Evolutionary conservation across 1,140 invertebrate genomes (phyloP), one percentile per base, ranked within the genome.

Genomic region (Lycorma delicatula): DNA sequence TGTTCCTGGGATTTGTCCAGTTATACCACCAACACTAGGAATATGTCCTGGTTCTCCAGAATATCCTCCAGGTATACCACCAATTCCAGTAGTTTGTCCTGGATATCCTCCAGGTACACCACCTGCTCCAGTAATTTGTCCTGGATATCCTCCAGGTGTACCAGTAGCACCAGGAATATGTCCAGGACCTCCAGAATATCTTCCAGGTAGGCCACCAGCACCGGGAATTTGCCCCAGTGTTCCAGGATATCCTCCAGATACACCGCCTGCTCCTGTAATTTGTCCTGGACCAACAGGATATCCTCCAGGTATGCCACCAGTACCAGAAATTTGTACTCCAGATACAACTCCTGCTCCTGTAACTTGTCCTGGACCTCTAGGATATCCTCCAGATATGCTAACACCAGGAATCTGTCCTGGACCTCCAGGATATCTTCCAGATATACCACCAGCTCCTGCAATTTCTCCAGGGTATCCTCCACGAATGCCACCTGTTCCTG

Each of bases 91-190:
- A 34, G 18, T 12, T 20, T 49, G 34, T 41, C 59, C 59, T 31
- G 41, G 49, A 3, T 11, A 41, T 54, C 29, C 57, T 11, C 5
- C 58, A n/a, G 20, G 47, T 6, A 7, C 16, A 16, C n/a, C n/a
- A n/a, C n/a, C n/a, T n/a, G n/a, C n/a, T n/a, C n/a, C n/a, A 11
- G 13, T 41, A 16, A 20, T 22, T 44, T 27, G 44, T 49, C 55
- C 63, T 18, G 62, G 60, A 52, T 52, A 58, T 27, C 53, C 57
- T 50, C 60, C 65, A 26, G 53, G 28, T 26, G 26, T 22, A 52
- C 3, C 38, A 16, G 38, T 16, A 25, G 16, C 22, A 44, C 20
- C 36, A n/a, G 48, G 51, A 31, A 47, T 36, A 6, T 27, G 36
- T 41, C 59, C 61, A 54, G 58, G 59, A 27, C 7, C 25, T 50